Evolutionary conservation across 2,797 vertebrate species (phyloP).

Genomic region (Odontamblyopus lacepedii): DNA sequence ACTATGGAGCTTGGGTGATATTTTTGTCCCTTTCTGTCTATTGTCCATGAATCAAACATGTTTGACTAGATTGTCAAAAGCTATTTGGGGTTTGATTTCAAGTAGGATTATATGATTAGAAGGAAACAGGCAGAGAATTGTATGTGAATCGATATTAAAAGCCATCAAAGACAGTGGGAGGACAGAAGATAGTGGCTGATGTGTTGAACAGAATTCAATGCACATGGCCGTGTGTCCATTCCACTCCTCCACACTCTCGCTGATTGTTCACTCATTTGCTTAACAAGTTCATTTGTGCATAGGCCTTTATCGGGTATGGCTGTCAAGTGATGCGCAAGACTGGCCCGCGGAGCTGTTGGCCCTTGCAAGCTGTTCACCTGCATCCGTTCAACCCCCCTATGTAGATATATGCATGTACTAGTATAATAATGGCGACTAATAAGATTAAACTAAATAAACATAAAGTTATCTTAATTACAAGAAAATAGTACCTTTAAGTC

Average conservation of each 20-base stretch:
- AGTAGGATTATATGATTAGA: slow-evolving; percentile 35
- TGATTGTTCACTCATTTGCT: slow-evolving; percentile 64
- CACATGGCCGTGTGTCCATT: slow-evolving; percentile 11
- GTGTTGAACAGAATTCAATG: slow-evolving; percentile 35
- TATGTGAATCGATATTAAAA: slow-evolving; percentile 23
- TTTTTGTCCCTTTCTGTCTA: slow-evolving; percentile 16
- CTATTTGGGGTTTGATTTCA: slow-evolving; percentile 50
- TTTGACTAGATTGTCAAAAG: slow-evolving; percentile 23
- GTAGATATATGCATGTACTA: not conserved
- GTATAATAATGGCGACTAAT: not conserved
- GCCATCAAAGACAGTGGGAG: slow-evolving; percentile 19
- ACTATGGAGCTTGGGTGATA: slow-evolving; percentile 9
- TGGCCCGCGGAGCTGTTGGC: slow-evolving; percentile 70
- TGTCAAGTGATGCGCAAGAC: slow-evolving; percentile 76
- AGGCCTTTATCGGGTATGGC: slow-evolving; percentile 63
- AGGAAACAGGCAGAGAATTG: slow-evolving; percentile 17
- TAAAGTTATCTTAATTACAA: not conserved
- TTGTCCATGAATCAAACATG: slow-evolving; percentile 29
- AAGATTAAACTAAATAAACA: not conserved
- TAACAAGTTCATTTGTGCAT: slow-evolving; percentile 78
- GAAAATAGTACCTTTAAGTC: not conserved
- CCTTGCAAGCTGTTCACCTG: slow-evolving; percentile 82
- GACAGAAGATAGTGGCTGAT: slow-evolving; percentile 34
- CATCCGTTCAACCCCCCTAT: slow-evolving; percentile 30
- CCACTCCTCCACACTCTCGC: slow-evolving; percentile 6